These are phyloP conservation scores for Tolypeutes matacus DNA, from an alignment of 2,797 vertebrate species.

Conservation along the genomic window DNA sequence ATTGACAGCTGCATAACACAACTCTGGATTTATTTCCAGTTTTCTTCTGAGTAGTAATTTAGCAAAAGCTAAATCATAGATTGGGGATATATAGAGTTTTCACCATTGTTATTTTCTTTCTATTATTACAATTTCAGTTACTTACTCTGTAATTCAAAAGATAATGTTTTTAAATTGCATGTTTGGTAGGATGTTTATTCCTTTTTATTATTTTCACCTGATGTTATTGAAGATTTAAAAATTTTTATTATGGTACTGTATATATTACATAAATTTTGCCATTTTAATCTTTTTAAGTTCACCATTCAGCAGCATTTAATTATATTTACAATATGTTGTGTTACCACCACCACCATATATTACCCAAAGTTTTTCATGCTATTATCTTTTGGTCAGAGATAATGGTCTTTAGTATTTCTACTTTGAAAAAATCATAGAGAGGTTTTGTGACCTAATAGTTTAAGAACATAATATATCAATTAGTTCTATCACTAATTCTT, in stretches of 20 bases:
- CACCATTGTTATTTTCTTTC: constrained; percentile 10
- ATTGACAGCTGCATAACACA: background rate
- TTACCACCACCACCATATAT: too few relatives aligned
- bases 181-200: background rate
- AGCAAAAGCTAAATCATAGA: constrained; percentile 40
- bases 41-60: constrained; percentile 48
- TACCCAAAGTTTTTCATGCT: too few relatives aligned
- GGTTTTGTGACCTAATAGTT: background rate
- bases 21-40: background rate
- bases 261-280: too few relatives aligned
- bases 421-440: constrained; percentile 18
- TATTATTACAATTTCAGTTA: constrained; percentile 15
- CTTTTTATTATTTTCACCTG: background rate
- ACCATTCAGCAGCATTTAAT: too few relatives aligned
- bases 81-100: constrained; percentile 23
- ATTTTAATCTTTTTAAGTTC: too few relatives aligned
- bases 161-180: constrained; percentile 16
- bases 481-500: background rate
- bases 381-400: background rate
- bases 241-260: too few relatives aligned
- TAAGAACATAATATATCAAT: background rate
- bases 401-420: constrained; percentile 24
- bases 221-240: background rate
- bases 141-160: constrained; percentile 30
- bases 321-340: too few relatives aligned